Conservation (phyloP, 2,888 invertebrate genomes). For the Bruchidius siliquastri region DNA sequence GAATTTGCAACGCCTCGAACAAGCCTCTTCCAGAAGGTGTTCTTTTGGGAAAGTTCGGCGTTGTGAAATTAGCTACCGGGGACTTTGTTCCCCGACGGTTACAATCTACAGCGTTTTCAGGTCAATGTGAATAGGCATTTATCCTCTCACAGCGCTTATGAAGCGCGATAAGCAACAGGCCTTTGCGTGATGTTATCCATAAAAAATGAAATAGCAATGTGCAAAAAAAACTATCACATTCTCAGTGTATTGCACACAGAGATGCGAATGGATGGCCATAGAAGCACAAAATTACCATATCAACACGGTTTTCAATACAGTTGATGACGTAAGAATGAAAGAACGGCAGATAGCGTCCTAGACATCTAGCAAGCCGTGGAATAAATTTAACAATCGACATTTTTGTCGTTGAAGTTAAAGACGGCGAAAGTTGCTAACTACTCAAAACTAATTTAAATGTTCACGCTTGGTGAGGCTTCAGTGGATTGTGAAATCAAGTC, state of each 20-base stretch:
- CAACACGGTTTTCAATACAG: not conserved
- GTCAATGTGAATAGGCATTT: no score
- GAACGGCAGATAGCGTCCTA: not conserved
- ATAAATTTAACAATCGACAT: not conserved
- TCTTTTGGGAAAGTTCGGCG: no score
- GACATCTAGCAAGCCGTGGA: not conserved
- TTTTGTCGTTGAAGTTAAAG: not conserved
- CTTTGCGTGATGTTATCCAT: no score
- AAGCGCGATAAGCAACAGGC: no score
- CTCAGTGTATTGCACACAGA: not conserved
- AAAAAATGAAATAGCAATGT: no score
- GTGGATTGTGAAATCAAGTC: conserved; percentile 26
- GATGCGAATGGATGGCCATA: not conserved
- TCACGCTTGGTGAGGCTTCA: conserved; percentile 23
- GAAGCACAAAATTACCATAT: not conserved
- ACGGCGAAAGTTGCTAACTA: conserved; percentile 17
- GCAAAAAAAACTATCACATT: not conserved
- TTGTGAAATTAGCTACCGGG: no score
- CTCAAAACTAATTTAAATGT: conserved; percentile 27
- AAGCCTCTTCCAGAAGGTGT: no score
- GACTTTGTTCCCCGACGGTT: no score
- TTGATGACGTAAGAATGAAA: not conserved
- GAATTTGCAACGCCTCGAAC: no score
- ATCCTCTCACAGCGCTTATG: no score
- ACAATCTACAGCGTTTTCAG: no score